Percentiles rank a stretch among this genome's conserved stretches.
Evolutionary conservation across 2,888 invertebrate genomes (phyloP).

Genomic region (Brachycybe producta): DNA sequence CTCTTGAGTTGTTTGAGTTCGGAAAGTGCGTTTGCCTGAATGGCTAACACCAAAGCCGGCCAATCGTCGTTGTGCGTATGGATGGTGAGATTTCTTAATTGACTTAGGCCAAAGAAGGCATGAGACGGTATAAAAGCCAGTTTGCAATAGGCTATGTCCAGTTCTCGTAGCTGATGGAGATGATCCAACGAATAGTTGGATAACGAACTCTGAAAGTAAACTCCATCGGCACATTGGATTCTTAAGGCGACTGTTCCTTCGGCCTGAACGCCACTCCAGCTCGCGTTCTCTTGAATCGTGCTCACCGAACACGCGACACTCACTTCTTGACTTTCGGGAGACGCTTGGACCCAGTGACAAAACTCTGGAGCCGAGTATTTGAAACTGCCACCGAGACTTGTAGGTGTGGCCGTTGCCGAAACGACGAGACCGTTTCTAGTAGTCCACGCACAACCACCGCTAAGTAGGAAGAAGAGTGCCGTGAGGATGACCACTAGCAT

Average conservation of each 20-base stretch:
- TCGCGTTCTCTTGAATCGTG: constrained; percentile 75
- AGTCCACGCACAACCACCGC: not conserved
- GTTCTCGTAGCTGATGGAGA: constrained; percentile 57
- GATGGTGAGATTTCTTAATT: constrained; percentile 51
- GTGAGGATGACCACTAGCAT: not conserved
- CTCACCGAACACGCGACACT: constrained; percentile 65
- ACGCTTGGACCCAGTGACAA: constrained; percentile 60
- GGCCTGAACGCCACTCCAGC: constrained; percentile 72
- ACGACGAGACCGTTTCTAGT: not conserved
- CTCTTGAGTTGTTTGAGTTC: constrained; percentile 64
- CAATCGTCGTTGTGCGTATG: constrained; percentile 65
- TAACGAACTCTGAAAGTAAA: constrained; percentile 63
- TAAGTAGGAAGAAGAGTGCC: not conserved
- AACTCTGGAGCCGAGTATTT: constrained; percentile 72
- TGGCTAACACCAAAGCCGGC: constrained; percentile 63
- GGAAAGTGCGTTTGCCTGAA: constrained; percentile 58
- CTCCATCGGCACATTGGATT: constrained; percentile 65
- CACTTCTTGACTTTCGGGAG: constrained; percentile 46
- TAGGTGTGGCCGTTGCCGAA: too few relatives aligned
- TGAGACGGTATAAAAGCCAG: constrained; percentile 24
- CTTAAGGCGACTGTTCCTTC: constrained; percentile 66
- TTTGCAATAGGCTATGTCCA: constrained; percentile 66
- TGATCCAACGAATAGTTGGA: constrained; percentile 24
- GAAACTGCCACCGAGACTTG: constrained; percentile 30
- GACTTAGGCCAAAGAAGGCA: constrained; percentile 50